Evolutionary conservation across 2,797 vertebrate genomes (phyloP), one percentile per base, ranked within the genome.

Genomic region (Clarias laeviceps): DNA sequence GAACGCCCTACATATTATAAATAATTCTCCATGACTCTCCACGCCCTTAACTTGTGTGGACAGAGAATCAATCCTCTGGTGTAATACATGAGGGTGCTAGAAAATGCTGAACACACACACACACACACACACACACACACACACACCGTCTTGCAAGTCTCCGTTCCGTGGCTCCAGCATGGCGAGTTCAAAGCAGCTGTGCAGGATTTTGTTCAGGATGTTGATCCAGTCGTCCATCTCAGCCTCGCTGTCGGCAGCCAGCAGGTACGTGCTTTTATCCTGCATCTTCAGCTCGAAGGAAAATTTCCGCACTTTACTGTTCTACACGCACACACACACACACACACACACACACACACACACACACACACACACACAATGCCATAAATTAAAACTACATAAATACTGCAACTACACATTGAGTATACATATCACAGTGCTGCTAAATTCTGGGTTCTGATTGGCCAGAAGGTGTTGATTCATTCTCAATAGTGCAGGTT

Each of bases 221-320:
- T 92, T 88, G 89, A 98, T 96, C 98, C 98, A 99, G 85, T 99
- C 98, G 24, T 99, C 98, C 98, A 99, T 98, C 93, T 99, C 98
- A 0, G 89, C 90, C 80, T 99, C 98, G 4, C 96, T 95, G 88
- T 99, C 98, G 2, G 98, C 97, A 12, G 98, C 97, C 92, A 99
- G 91, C 87, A 99, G 96, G 90, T 97, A 99, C 29, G 96, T 99
- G 91, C 98, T 99, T 91, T 99, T 99, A 87, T 99, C 98, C 91
- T 99, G 98, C 98, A 99, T 99, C 95, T 99, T 99, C 85, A 99
- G 95, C 93, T 99, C 98, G 85, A 99, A 99, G 2, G 97, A 97
- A 86, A 98, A 99, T 6, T 98, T 97, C 18, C 97, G 95, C 89
- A 99, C 97, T 94, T 97, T 98, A 91, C 95, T 97, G 93, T 99